phyloP scores from a whole-genome alignment of 2,888 invertebrate species.

The Scaptodrosophila latifasciaeformis region DNA sequence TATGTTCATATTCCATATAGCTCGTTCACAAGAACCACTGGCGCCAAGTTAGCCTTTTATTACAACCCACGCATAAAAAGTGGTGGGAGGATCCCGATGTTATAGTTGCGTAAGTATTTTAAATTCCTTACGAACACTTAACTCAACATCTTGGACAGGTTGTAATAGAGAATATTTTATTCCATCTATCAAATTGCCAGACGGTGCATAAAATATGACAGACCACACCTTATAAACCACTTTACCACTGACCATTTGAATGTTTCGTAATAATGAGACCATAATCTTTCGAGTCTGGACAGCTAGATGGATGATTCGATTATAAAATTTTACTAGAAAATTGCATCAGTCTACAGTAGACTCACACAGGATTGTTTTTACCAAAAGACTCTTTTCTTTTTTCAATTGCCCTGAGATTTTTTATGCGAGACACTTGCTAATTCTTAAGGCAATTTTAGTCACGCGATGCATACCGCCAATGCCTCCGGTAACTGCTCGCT shows the following conservation, averaged over 20 bases:
- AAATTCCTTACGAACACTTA: conserved; percentile 4
- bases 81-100: conserved; percentile 75
- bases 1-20: conserved; percentile 25
- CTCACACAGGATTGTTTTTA: too few relatives aligned
- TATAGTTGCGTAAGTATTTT: conserved; percentile 72
- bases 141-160: not conserved
- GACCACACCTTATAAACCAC: conserved; percentile 30
- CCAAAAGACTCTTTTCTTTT: too few relatives aligned
- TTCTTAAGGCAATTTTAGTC: conserved; percentile 32
- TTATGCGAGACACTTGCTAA: conserved; percentile 18
- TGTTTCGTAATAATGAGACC: too few relatives aligned
- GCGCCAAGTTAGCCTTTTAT: conserved; percentile 61
- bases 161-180: conserved; percentile 35
- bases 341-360: conserved; percentile 22
- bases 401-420: not conserved
- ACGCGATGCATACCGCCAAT: conserved; percentile 41
- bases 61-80: conserved; percentile 62
- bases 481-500: conserved; percentile 33
- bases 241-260: too few relatives aligned
- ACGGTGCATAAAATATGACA: conserved; percentile 15
- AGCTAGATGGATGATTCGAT: too few relatives aligned
- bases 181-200: conserved; percentile 30
- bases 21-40: conserved; percentile 60
- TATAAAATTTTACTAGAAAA: too few relatives aligned
- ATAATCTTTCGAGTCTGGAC: too few relatives aligned